Conservation (phyloP, 2,888 invertebrate species). For the Diarsia mendica region DNA sequence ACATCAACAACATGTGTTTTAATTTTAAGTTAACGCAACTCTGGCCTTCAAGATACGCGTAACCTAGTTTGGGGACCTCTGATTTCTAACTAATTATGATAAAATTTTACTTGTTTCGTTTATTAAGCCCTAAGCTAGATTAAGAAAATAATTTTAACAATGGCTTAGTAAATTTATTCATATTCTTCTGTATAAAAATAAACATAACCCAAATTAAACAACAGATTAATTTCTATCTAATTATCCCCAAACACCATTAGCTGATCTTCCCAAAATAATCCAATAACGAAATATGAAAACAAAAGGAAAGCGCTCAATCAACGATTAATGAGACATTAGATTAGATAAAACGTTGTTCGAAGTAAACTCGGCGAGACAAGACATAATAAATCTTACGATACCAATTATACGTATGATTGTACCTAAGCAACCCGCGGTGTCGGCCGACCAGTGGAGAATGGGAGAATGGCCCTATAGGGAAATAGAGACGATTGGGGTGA, state of each 20-base stretch:
- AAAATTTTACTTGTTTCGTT: too few relatives aligned
- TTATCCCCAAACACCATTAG: slow-evolving; percentile 50
- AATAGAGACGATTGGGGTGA: slow-evolving; percentile 80
- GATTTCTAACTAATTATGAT: too few relatives aligned
- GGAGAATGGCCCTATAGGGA: slow-evolving; percentile 83
- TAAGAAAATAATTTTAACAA: too few relatives aligned
- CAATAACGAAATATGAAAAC: slow-evolving; percentile 82
- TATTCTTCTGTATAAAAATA: not conserved
- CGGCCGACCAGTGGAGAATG: slow-evolving; percentile 75
- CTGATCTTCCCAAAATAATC: slow-evolving; percentile 69
- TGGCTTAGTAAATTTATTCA: too few relatives aligned
- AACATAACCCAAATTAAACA: slow-evolving; percentile 22
- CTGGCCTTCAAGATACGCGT: too few relatives aligned
- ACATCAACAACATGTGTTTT: too few relatives aligned
- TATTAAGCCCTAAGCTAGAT: too few relatives aligned
- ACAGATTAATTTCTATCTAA: slow-evolving; percentile 39
- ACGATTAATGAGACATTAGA: slow-evolving; percentile 82
- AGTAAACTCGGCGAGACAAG: slow-evolving; percentile 80
- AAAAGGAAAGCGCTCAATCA: slow-evolving; percentile 82
- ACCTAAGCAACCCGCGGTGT: slow-evolving; percentile 68
- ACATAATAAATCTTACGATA: slow-evolving; percentile 84
- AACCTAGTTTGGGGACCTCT: too few relatives aligned
- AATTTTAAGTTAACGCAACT: too few relatives aligned
- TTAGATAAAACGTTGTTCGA: slow-evolving; percentile 83
- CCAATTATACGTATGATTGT: slow-evolving; percentile 87